Evolutionary conservation across 2,113 vertebrate genomes (phyloP), one percentile per base, ranked within the genome.

Genomic region (Anser cygnoides): DNA sequence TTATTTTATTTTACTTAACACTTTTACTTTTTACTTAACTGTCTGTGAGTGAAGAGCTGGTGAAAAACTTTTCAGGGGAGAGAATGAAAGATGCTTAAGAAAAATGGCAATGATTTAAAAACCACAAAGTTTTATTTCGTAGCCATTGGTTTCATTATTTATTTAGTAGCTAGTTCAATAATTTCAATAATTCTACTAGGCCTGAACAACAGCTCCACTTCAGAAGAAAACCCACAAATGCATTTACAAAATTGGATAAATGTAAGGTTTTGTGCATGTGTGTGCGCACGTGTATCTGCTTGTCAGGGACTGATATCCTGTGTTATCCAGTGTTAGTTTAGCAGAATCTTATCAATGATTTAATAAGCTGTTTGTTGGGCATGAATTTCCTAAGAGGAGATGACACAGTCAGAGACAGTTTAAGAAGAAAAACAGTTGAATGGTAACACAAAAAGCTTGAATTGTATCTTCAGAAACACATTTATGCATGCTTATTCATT

Each of bases 281-380:
- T 35, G 22, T 8, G 35, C 12, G 21, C 28, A 6, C 11, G 26
- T 35, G 35, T 13, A 9, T 44, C 33, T 49, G 23, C 62, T 63
- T 89, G 71, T 90, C 52, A 66, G 66, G 17, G 50, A 77, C 43
- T 39, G 46, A 25, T 84, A 76, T 9, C 58, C 62, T 81, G 31
- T 72, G n/a, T 81, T 91, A 91, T 6, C 25, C 66, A 63, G 33
- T 61, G 43, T 84, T 85, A 90, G 54, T 71, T 95, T 86, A 93
- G 57, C 67, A 82, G 70, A 93, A 73, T n/a, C 58, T 72, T 93
- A 94, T 77, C 83, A 88, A 79, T 76, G 92, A 90, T 90, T 95
- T 95, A 92, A 97, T 90, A 76, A 97, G 85, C 54, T 95, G 37
- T 58, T 92, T 79, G 13, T 67, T 84, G 68, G 76, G 84, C 70